A percentile compares a stretch with the other conserved stretches of the same genome.
These are phyloP conservation scores for Otolemur crassicaudatus DNA, from an alignment of 2,797 vertebrate species.

Conservation along the genomic window DNA sequence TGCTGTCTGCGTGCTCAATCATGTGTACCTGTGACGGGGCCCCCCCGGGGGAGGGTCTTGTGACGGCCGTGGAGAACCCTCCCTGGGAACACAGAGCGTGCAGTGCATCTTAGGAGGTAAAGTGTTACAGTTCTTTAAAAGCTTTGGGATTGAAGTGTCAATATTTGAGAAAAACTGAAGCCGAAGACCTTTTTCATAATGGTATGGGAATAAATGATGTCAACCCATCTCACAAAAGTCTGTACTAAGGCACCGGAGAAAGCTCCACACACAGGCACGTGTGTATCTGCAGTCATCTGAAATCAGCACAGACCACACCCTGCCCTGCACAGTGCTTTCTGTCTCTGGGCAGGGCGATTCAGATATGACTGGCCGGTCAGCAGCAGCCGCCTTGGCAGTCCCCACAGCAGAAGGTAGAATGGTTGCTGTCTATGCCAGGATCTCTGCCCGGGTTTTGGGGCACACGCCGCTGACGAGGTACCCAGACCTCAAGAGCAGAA, in stretches of 20 bases:
- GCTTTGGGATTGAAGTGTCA: background rate
- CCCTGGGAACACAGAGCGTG: background rate
- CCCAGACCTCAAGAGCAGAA: background rate
- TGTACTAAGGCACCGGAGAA: background rate
- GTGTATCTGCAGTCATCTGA: background rate
- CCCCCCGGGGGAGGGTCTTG: background rate
- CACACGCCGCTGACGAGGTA: background rate
- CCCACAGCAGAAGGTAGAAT: background rate
- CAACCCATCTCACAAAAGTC: background rate
- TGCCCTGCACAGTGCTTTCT: background rate
- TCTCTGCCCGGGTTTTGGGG: background rate
- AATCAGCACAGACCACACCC: background rate
- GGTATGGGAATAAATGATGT: background rate
- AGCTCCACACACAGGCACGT: accelerated
- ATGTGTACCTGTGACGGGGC: accelerated
- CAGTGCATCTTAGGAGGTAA: background rate
- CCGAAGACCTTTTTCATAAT: background rate
- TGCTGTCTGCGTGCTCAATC: background rate
- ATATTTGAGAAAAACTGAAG: background rate
- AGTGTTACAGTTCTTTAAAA: background rate
- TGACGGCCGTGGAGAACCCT: background rate
- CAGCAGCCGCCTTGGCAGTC: background rate
- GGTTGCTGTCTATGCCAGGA: accelerated
- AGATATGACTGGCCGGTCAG: accelerated
- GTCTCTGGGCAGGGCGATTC: background rate